Conservation (phyloP, 2,113 vertebrate species). For the Charina bottae region DNA sequence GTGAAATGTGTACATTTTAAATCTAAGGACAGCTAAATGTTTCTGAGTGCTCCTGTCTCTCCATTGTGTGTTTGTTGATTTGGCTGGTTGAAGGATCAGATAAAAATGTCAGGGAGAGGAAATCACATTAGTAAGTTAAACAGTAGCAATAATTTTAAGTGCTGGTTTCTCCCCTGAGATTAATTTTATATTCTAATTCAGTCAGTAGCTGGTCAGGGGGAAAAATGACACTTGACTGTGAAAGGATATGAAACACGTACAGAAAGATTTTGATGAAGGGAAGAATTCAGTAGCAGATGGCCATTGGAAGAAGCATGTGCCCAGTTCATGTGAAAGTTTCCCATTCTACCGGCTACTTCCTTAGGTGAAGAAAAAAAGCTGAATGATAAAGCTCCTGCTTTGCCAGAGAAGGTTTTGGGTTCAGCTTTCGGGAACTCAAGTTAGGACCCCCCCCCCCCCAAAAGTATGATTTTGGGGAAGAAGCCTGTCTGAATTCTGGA, state of each 20-base stretch:
- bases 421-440: too few species aligned
- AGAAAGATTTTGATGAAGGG: slow-evolving; percentile 5
- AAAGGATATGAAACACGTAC: slow-evolving; percentile 53
- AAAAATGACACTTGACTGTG: slow-evolving; percentile 66
- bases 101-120: slow-evolving; percentile 69
- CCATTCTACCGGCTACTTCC: too few species aligned
- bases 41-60: slow-evolving; percentile 51
- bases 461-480: too few species aligned
- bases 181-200: slow-evolving; percentile 74
- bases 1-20: slow-evolving; percentile 55
- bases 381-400: too few species aligned
- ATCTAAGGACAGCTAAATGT: slow-evolving; percentile 53
- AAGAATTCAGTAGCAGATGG: neutral
- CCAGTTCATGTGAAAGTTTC: neutral
- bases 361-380: too few species aligned
- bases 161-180: slow-evolving; percentile 73
- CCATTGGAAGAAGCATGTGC: neutral
- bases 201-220: slow-evolving; percentile 62
- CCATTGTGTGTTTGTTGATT: slow-evolving; percentile 62
- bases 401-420: too few species aligned
- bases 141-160: slow-evolving; percentile 74
- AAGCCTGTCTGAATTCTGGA: too few species aligned
- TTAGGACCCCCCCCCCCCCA: too few species aligned
- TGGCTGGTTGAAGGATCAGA: slow-evolving; percentile 71
- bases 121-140: slow-evolving; percentile 75